These are phyloP conservation scores for Tethea ocularis DNA, from an alignment of 2,888 invertebrate species.

Conservation along the genomic window DNA sequence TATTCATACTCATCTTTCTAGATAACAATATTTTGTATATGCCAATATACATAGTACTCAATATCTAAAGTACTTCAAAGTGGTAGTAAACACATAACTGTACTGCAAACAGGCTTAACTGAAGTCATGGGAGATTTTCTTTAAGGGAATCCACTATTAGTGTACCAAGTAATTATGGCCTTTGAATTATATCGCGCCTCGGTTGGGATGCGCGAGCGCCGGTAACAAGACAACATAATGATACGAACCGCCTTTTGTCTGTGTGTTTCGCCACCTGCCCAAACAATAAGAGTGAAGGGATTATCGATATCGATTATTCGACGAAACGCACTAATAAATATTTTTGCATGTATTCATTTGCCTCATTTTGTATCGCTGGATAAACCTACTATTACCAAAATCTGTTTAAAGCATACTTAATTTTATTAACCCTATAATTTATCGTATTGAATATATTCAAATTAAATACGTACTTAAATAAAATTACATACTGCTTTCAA, in stretches of 20 bases:
- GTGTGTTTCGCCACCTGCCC: conserved; percentile 83
- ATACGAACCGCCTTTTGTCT: conserved; percentile 77
- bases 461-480: no score
- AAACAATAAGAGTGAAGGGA: conserved; percentile 63
- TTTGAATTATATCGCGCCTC: conserved; percentile 69
- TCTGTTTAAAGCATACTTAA: background rate
- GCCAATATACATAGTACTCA: background rate
- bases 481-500: background rate
- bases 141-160: conserved; percentile 56
- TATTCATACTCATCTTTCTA: no score
- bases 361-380: no score
- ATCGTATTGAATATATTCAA: background rate
- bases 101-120: conserved; percentile 21
- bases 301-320: conserved; percentile 41
- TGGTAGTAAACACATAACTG: conserved; percentile 12
- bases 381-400: background rate
- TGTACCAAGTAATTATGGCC: conserved; percentile 73
- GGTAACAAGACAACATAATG: conserved; percentile 83
- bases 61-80: conserved; percentile 10
- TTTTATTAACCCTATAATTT: background rate
- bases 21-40: background rate
- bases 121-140: conserved; percentile 46
- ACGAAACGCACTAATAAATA: conserved; percentile 13
- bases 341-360: background rate
- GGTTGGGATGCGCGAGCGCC: conserved; percentile 69